Conservation (phyloP, 2,797 vertebrate genomes). For the Lacerta agilis region DNA sequence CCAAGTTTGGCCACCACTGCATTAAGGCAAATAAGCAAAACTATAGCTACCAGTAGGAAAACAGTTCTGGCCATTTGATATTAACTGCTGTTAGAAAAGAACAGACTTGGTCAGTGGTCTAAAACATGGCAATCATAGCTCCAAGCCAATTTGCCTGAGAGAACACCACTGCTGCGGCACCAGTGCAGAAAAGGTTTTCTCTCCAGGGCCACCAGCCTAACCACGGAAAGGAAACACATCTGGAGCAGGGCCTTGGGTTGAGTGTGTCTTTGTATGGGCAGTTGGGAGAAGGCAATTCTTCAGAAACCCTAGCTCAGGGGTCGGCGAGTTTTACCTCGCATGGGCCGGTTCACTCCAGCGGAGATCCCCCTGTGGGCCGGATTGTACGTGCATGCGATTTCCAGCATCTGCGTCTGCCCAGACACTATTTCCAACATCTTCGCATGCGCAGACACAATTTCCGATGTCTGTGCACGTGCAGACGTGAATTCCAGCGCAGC, state of each 20-base stretch:
- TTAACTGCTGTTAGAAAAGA: not conserved
- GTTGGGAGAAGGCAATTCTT: not conserved
- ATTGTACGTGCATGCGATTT: too few species aligned
- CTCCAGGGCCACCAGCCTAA: not conserved
- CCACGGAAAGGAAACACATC: not conserved
- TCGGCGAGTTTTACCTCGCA: too few species aligned
- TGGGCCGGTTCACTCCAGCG: too few species aligned
- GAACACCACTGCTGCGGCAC: not conserved
- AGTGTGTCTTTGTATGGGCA: too few species aligned
- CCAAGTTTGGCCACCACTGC: too few species aligned
- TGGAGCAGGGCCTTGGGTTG: not conserved
- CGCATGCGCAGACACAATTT: too few species aligned
- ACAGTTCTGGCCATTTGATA: not conserved
- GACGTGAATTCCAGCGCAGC: too few species aligned
- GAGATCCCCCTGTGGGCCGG: too few species aligned
- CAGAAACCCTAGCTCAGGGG: not conserved
- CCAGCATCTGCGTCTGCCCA: too few species aligned
- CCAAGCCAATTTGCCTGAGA: not conserved
- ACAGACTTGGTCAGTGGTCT: not conserved
- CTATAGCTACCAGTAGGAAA: not conserved
- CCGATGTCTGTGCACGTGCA: too few species aligned
- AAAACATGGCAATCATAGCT: not conserved
- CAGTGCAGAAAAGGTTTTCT: not conserved
- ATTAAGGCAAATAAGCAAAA: not conserved
- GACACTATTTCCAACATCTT: too few species aligned